phyloP scores from a whole-genome alignment of 1,140 invertebrate genomes.

The Scaptodrosophila lebanonensis region DNA sequence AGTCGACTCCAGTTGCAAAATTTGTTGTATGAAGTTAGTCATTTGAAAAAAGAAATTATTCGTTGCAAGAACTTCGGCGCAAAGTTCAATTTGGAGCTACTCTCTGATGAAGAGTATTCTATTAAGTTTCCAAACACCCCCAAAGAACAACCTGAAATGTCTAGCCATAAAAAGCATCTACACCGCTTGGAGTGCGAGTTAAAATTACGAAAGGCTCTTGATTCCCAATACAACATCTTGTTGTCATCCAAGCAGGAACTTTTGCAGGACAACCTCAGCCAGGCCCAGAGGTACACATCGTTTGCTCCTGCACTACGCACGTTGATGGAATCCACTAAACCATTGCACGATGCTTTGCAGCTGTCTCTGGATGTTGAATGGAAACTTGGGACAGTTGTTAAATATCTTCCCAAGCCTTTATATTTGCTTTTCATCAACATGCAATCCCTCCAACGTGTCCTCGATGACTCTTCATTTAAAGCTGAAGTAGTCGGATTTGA shows the following conservation, averaged over 20 bases:
- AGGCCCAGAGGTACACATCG: conserved; percentile 88
- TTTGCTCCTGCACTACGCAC: conserved; percentile 87
- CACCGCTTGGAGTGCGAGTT: conserved; percentile 95
- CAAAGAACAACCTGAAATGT: conserved; percentile 73
- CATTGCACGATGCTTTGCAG: conserved; percentile 92
- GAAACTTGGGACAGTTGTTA: conserved; percentile 85
- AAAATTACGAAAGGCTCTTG: conserved; percentile 90
- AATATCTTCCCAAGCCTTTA: conserved; percentile 87
- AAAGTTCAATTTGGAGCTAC: conserved; percentile 94
- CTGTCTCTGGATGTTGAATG: conserved; percentile 87
- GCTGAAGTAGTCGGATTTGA: conserved; percentile 86
- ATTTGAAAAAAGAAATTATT: conserved; percentile 94
- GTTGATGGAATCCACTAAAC: conserved; percentile 89
- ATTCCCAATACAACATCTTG: conserved; percentile 86
- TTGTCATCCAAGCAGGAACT: conserved; percentile 87
- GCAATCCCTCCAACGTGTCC: conserved; percentile 87
- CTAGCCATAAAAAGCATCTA: conserved; percentile 87
- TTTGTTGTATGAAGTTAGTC: conserved; percentile 95
- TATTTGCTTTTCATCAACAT: conserved; percentile 93
- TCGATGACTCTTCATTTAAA: conserved; percentile 81
- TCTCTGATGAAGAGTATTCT: conserved; percentile 84
- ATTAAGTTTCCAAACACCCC: conserved; percentile 78
- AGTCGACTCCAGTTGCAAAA: conserved; percentile 95
- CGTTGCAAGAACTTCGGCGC: conserved; percentile 96
- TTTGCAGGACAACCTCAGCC: conserved; percentile 86